Evolutionary conservation across 2,113 vertebrate genomes (phyloP), one percentile per base, ranked within the genome.

Genomic region (Atherinomorus stipes): DNA sequence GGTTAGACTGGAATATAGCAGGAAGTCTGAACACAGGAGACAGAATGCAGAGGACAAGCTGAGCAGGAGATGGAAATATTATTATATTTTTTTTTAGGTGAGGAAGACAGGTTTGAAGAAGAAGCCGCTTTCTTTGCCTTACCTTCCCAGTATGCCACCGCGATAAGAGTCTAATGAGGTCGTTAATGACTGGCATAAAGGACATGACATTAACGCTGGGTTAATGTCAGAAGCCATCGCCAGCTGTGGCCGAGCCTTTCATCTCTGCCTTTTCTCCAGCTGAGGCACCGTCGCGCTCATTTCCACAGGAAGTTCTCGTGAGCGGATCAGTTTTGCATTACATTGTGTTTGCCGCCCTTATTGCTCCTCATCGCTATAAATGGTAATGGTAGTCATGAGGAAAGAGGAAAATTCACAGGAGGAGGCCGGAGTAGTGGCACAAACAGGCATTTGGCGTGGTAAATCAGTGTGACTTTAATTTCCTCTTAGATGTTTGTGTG

Each of bases 161-260:
- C 11, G 77, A 88, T 87, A 88, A 90, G 75, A 76, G 52, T 85
- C 84, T 89, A 72, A 89, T 91, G 86, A 90, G 83, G 49, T 28
- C 34, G 81, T 78, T 90, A 90, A 84, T 78, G 84, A 83, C 72
- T 22, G 57, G 68, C 64, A 70, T 82, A 85, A 89, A 90, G 81
- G 89, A 90, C 72, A 6, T 87, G 86, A 85, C 89, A 89, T 92
- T 90, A 90, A 77, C 57, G 15, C 73, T 12, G 67, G 71, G 84
- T 78, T 78, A 91, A 91, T 88, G 88, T 90, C 90, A 90, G 80
- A 53, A 60, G 68, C 70, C n/a, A 25, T 81, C 47, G 13, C 85
- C 81, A 85, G 81, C 86, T 90, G 87, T 8, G 83, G 65, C 11
- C 58, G 22, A 7, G 11, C 42, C 76, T 89, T 89, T 92, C 63